Evolutionary conservation across 2,888 invertebrate species (phyloP).

Genomic region (Cylloceria caligata): DNA sequence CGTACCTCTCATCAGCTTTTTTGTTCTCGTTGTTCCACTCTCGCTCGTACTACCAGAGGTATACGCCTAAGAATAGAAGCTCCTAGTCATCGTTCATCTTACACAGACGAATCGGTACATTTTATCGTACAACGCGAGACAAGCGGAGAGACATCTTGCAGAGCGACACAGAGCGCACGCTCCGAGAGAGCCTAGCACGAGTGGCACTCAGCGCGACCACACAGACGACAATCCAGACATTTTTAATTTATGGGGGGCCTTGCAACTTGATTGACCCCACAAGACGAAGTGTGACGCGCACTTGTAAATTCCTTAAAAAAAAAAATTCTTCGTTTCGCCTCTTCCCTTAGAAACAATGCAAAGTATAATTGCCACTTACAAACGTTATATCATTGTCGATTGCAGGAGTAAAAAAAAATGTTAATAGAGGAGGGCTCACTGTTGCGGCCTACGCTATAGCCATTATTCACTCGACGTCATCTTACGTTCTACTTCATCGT

Average conservation of each 20-base stretch:
- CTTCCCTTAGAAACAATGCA: slow-evolving; percentile 16
- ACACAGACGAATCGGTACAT: slow-evolving; percentile 40
- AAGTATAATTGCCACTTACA: slow-evolving; percentile 47
- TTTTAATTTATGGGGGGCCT: slow-evolving; percentile 42
- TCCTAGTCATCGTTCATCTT: slow-evolving; percentile 59
- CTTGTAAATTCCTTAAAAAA: not conserved
- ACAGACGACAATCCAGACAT: slow-evolving; percentile 21
- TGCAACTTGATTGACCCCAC: slow-evolving; percentile 29
- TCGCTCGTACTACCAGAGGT: not conserved
- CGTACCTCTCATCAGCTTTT: slow-evolving; percentile 3
- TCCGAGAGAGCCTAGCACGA: not conserved
- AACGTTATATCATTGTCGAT: slow-evolving; percentile 22
- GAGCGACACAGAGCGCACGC: not conserved
- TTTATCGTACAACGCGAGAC: slow-evolving; percentile 20
- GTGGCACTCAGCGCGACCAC: slow-evolving; percentile 16
- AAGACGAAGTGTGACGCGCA: slow-evolving; percentile 27
- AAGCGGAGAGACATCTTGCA: slow-evolving; percentile 4
- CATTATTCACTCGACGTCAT: slow-evolving; percentile 39
- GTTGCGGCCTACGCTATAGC: not conserved
- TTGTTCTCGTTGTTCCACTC: slow-evolving; percentile 29
- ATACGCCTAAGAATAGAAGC: slow-evolving; percentile 57
- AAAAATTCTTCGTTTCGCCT: slow-evolving; percentile 4
- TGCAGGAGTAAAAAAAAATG: not conserved
- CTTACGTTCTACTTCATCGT: slow-evolving; percentile 29
- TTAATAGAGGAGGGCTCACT: not conserved